Base-by-base conservation (phyloP, 2,797 vertebrate species). In the Micrastur ruficollis region DNA sequence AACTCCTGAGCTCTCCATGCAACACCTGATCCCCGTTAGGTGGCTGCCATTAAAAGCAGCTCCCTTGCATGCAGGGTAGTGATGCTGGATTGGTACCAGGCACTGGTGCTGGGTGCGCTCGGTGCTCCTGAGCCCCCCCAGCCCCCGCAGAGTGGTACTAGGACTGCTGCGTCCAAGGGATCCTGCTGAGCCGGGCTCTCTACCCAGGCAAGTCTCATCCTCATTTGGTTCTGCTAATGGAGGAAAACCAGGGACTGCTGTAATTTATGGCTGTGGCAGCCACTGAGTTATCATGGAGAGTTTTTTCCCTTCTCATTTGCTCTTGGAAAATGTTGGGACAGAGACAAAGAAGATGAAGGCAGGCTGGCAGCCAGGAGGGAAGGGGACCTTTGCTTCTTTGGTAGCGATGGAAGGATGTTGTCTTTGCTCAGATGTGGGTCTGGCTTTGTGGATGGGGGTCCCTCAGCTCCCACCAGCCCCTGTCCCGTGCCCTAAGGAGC, bases 151-250 rank as follows among this genome's bases (percentile, higher is more conserved):
- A 14, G n/a, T 49, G 36, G 32, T 15, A 49, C 8, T 3, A 1
- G 29, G 58, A 5, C 6, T 36, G 32, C 17, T 2, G 2, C 0
- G 2, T 2, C 65, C 14, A 0, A 31, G 21, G 31, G 52, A 23
- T 4, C 9, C 72, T 62, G 53, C 85, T 10, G 46, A 36, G 75
- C 78, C 44, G 61, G 36, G 36, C 36, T 58, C 20, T 46, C 47
- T 73, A 26, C 26, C 23, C 66, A 61, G 92, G 70, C 36, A 34
- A 49, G 59, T 31, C 26, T 65, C 10, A 11, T 13, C 20, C 12
- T 75, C 1, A 0, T 5, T 14, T 10, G 66, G 44, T 14, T 80
- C 86, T 32, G 27, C 49, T 75, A 12, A 14, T 1, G 15, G 49
- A 81, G 52, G 31, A 67, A 74, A 79, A 74, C 6, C 50, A 65